phyloP scores from a whole-genome alignment of 2,888 invertebrate genomes.

The Clunio marinus region DNA sequence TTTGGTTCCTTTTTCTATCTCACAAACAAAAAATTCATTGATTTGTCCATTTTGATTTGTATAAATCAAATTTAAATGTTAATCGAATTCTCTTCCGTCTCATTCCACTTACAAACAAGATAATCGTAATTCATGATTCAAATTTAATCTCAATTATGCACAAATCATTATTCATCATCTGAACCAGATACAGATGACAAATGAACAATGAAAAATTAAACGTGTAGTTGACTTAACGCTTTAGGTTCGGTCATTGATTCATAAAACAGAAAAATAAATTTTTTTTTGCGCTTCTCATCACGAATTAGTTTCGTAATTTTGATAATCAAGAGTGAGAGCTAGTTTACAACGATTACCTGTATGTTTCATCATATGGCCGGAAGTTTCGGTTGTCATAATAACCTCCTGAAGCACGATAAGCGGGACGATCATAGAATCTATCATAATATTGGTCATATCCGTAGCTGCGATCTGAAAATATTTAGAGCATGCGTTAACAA shows the following conservation, averaged over 20 bases:
- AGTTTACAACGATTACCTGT: slow-evolving; percentile 46
- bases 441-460: slow-evolving; percentile 44
- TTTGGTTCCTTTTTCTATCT: no score
- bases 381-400: slow-evolving; percentile 49
- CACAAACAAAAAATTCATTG: not conserved
- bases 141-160: no score
- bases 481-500: not conserved
- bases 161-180: not conserved
- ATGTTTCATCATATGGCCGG: slow-evolving; percentile 51
- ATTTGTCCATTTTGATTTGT: not conserved
- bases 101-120: no score
- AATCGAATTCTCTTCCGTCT: slow-evolving; percentile 15
- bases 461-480: slow-evolving; percentile 22
- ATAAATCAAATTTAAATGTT: slow-evolving; percentile 27
- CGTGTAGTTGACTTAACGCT: slow-evolving; percentile 12
- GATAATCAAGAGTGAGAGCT: not conserved
- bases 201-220: slow-evolving; percentile 29
- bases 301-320: no score
- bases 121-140: no score
- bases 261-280: slow-evolving; percentile 25
- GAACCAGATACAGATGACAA: no score
- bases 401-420: slow-evolving; percentile 23
- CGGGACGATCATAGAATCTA: slow-evolving; percentile 42
- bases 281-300: slow-evolving; percentile 3
- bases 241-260: slow-evolving; percentile 26